Base-by-base conservation (phyloP, 2,888 invertebrate genomes). In the Synanthedon vespiformis region DNA sequence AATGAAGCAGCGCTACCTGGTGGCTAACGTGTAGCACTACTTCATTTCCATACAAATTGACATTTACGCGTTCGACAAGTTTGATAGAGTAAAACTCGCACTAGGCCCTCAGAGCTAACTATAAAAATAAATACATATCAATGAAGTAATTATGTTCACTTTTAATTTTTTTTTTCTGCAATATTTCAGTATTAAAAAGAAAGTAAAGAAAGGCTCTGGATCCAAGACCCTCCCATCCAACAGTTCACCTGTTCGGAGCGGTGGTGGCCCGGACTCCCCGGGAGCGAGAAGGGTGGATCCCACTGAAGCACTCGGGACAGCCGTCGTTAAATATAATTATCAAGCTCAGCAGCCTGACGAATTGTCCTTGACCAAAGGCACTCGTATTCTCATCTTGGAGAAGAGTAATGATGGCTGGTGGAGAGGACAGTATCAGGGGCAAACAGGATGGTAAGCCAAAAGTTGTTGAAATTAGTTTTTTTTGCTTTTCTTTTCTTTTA, bases 361-460 rank as follows among this genome's bases (percentile, higher is more conserved):
- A 79, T 88, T 99, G 53, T 93, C 96, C 0, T 90, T 99, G 58
- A 93, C 94, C 49, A 99, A 99, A 88, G 98, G 98, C 63, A 97
- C 97, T 54, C 89, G 95, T 65, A 97, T 99, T 62, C 90, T 95
- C 57, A 99, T 99, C 61, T 88, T 99, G 60, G 99, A 99, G 86
- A 99, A 99, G 87, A 98, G 97, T 68, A 97, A 97, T 64, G 99
- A 99, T 83, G 98, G 96, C 57, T 99, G 99, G 99, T 99, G 99
- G 99, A 92, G 98, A 70, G 99, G 99, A 51, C 95, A 95, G 84
- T 88, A 85, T 59, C 86, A 90, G 82, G 77, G 84, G 55, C 87
- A 90, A 72, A 74, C 88, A 62, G 80, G 90, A 64, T 80, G 91
- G 91, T 87, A 67, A 71, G 87, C 62, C 8, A 12, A 12, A 51